Base-by-base conservation (phyloP, 2,888 invertebrate genomes). In the Lasius platythorax region DNA sequence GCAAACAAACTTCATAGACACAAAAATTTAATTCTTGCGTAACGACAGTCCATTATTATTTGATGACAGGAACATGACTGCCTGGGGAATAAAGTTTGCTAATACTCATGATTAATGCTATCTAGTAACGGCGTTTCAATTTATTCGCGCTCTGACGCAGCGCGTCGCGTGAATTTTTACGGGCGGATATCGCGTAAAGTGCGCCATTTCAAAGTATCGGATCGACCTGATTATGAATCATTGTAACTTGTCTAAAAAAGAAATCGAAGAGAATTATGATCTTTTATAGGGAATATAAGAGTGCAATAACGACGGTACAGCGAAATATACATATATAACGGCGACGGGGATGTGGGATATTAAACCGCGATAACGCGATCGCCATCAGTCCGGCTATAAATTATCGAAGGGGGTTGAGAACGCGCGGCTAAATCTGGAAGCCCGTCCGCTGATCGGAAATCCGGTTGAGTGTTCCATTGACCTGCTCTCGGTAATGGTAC, bases 391-490 rank as follows among this genome's bases (percentile, higher is more conserved):
- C 37, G 83, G 82, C 91, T 88, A 92, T 92, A 92, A 92, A 93
- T 93, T 93, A 92, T 84, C 85, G 83, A 78, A 46, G 64, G 79
- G 84, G 67, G 84, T 61, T 73, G 82, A 66, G 56, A 43, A 68
- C 58, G 33, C 50, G 70, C 28, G 58, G 61, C 33, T 81, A 72
- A 88, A 87, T 81, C 83, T 86, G 72, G 63, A 82, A 82, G 76
- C 86, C 79, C 72, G 83, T 72, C 23, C 74, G 74, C 73, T 37
- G 78, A 82, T 88, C 91, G 91, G 91, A 92, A 86, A 84, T 91
- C 91, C 91, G 92, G 74, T 87, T 79, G 87, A 85, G 88, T 91
- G 91, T 89, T 92, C 91, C 87, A 88, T 88, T 91, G 91, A 87
- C 87, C 90, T 86, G 83, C 85, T 72, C 79, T 72, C 40, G 70